Evolutionary conservation across 1,140 invertebrate species (phyloP).

Genomic region (Diachasmimorpha longicaudata): DNA sequence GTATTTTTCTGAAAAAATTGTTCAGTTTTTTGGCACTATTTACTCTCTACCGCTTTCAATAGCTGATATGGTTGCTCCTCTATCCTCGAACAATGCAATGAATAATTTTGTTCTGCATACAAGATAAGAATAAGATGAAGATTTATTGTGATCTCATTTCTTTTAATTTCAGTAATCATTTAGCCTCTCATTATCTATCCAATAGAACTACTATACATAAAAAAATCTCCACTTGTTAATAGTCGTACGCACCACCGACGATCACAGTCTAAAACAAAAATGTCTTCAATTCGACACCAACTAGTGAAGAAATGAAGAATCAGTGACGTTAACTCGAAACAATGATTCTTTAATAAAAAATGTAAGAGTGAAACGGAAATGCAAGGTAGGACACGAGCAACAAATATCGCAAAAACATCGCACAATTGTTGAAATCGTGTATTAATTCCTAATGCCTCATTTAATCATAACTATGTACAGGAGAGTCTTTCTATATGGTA

Average conservation of each 20-base stretch:
- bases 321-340: constrained; percentile 27
- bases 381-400: constrained; percentile 45
- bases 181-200: neutral
- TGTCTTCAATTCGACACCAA: neutral
- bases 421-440: constrained; percentile 37
- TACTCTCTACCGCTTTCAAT: constrained; percentile 20
- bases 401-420: constrained; percentile 41
- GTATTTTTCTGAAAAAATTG: neutral
- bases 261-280: constrained; percentile 12
- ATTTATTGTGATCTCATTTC: too few species aligned
- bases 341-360: neutral
- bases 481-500: constrained; percentile 54
- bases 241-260: neutral
- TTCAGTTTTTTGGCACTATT: constrained; percentile 37
- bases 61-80: constrained; percentile 40
- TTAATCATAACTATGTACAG: constrained; percentile 58
- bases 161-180: neutral
- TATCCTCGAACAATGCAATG: neutral
- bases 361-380: constrained; percentile 31
- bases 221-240: neutral
- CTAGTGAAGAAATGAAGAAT: constrained; percentile 20
- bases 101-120: neutral
- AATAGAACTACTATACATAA: neutral
- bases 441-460: constrained; percentile 61
- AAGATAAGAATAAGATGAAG: neutral